Base-by-base conservation (phyloP, 2,113 vertebrate genomes). In the Speoplatyrhinus poulsoni region DNA sequence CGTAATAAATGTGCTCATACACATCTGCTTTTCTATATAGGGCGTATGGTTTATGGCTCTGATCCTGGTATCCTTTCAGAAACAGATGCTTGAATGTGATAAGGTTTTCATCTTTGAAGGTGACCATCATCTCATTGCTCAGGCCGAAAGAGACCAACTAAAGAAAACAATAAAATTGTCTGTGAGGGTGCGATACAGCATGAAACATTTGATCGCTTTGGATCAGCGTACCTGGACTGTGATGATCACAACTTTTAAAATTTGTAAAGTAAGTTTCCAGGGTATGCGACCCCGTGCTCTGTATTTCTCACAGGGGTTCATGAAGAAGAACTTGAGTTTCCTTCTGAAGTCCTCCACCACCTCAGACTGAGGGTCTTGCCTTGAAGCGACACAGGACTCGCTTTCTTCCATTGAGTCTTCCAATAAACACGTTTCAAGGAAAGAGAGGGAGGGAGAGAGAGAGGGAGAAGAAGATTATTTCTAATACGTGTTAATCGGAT, bases 251-350 rank as follows among this genome's bases (percentile, higher is more conserved):
- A 98, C 97, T 88, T 98, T 99, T 68, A 98, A 82, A 75, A 98
- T 93, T 60, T 99, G 97, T 70, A 98, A 88, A 56, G 90, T 92
- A 65, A 98, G 92, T 78, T 98, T 98, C 96, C 96, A 98, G 0
- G 97, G 96, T 69, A 96, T 98, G 64, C 96, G 95, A 11, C 95
- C 94, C 15, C 95, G 91, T n/a, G 96, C 95, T 90, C 85, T 92
- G 83, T 96, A 96, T 80, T 98, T 99, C 79, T 99, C 96, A 81
- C 96, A 99, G 0, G 96, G 96, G 72, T 95, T 98, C 96, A 98
- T 98, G 77, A 99, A 99, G 83, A 95, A 98, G 86, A 96, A 97
- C 70, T 97, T 98, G 66, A 99, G 93, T 72, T 93, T 95, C 64
- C 94, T 91, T 70, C 94, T 94, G 84, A 98, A 93, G 68, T 94